Evolutionary conservation across 2,797 vertebrate genomes (phyloP).

Genomic region (Poecilia velifera): DNA sequence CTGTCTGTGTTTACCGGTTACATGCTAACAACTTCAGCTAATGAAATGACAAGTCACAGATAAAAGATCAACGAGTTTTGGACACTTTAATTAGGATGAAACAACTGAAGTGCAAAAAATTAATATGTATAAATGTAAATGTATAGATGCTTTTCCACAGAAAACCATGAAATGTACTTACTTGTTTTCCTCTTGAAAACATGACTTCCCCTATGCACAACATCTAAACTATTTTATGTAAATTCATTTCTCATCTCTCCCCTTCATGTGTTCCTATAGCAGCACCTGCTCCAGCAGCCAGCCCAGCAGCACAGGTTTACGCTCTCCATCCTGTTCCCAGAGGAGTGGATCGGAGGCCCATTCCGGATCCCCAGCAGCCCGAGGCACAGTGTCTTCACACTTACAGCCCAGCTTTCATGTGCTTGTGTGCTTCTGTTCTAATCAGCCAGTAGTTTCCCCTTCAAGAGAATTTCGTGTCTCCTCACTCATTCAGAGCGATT

Average conservation of each 20-base stretch:
- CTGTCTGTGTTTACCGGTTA: too few species aligned
- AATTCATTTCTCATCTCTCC: not conserved
- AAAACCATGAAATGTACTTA: not conserved
- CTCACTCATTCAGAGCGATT: not conserved
- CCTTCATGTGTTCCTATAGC: slow-evolving; percentile 16
- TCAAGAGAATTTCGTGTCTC: not conserved
- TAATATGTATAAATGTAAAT: too few species aligned
- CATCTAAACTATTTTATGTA: not conserved
- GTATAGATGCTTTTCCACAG: not conserved
- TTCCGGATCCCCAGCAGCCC: slow-evolving; percentile 53
- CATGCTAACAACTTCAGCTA: too few species aligned
- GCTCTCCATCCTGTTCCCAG: slow-evolving; percentile 67
- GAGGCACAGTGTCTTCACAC: slow-evolving; percentile 56
- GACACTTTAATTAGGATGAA: too few species aligned
- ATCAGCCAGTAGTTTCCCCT: not conserved
- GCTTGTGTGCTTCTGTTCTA: not conserved
- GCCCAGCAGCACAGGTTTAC: slow-evolving; percentile 58
- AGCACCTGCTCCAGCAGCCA: slow-evolving; percentile 72
- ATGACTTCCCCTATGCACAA: not conserved
- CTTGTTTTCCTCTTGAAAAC: not conserved
- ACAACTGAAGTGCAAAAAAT: too few species aligned
- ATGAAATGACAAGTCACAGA: too few species aligned
- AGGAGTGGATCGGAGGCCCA: slow-evolving; percentile 68
- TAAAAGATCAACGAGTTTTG: too few species aligned
- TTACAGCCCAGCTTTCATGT: not conserved